Conservation (phyloP, 1,140 invertebrate species). For the Maniola jurtina region DNA sequence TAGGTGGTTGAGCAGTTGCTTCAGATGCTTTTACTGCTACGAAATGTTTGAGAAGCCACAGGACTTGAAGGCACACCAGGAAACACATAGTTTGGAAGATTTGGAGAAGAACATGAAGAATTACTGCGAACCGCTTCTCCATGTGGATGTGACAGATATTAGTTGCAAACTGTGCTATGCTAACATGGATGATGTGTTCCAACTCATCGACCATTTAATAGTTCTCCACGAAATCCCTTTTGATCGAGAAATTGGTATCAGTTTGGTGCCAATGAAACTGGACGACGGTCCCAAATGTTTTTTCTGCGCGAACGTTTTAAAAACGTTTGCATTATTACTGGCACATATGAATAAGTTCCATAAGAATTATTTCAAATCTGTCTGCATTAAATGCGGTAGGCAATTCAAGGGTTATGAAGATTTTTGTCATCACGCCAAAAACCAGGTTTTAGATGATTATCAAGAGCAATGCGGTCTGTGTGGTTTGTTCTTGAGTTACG, state of each 20-base stretch:
- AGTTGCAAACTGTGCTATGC: constrained; percentile 39
- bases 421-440: constrained; percentile 27
- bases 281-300: constrained; percentile 40
- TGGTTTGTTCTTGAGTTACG: constrained; percentile 22
- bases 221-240: constrained; percentile 31
- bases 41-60: constrained; percentile 38
- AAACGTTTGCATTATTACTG: constrained; percentile 41
- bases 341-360: constrained; percentile 44
- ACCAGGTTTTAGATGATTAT: constrained; percentile 13
- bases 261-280: constrained; percentile 39
- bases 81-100: constrained; percentile 17
- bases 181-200: constrained; percentile 29
- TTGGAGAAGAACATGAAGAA: constrained; percentile 20
- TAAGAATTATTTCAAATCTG: constrained; percentile 35
- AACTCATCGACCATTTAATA: constrained; percentile 36
- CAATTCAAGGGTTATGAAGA: constrained; percentile 28
- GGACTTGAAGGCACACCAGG: constrained; percentile 33
- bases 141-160: constrained; percentile 42
- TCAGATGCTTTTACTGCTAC: constrained; percentile 56
- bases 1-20: constrained; percentile 44
- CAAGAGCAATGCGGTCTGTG: constrained; percentile 43
- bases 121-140: constrained; percentile 24
- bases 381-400: constrained; percentile 40
- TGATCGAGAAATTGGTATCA: constrained; percentile 29
- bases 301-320: constrained; percentile 39